Evolutionary conservation across 2,797 vertebrate species (phyloP).

Genomic region (Euthynnus affinis): DNA sequence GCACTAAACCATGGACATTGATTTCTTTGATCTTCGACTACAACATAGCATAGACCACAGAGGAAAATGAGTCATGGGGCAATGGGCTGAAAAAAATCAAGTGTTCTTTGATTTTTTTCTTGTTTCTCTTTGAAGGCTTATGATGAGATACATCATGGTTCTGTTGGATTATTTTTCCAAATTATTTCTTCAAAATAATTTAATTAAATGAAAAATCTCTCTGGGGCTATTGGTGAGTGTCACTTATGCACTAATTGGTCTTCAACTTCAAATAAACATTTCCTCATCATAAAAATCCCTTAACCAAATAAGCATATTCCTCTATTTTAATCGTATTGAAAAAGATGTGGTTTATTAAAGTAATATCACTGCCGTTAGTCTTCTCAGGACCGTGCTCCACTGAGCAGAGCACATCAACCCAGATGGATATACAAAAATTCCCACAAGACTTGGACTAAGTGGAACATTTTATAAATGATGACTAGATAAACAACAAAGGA

Average conservation of each 20-base stretch:
- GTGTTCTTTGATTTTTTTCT: not conserved
- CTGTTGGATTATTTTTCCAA: not conserved
- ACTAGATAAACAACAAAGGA: not conserved
- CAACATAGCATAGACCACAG: slow-evolving; percentile 1
- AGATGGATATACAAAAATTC: not conserved
- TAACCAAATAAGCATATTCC: not conserved
- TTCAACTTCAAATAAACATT: not conserved
- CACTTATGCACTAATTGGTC: not conserved
- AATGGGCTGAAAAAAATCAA: slow-evolving; percentile 8
- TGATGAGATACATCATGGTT: not conserved
- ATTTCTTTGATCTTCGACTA: slow-evolving; percentile 11
- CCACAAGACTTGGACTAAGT: not conserved
- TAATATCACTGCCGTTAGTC: not conserved
- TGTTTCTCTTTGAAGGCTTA: not conserved
- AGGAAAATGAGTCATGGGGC: not conserved
- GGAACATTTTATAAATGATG: not conserved
- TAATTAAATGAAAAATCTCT: not conserved
- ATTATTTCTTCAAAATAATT: slow-evolving; percentile 3
- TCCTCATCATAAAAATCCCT: not conserved
- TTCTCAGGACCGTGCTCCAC: not conserved
- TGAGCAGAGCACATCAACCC: not conserved
- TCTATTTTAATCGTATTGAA: not conserved
- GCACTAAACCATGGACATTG: slow-evolving; percentile 12
- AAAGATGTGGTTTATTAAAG: not conserved
- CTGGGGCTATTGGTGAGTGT: not conserved